phyloP scores from a whole-genome alignment of 1,140 invertebrate species.

The Zaprionus lachaisei region DNA sequence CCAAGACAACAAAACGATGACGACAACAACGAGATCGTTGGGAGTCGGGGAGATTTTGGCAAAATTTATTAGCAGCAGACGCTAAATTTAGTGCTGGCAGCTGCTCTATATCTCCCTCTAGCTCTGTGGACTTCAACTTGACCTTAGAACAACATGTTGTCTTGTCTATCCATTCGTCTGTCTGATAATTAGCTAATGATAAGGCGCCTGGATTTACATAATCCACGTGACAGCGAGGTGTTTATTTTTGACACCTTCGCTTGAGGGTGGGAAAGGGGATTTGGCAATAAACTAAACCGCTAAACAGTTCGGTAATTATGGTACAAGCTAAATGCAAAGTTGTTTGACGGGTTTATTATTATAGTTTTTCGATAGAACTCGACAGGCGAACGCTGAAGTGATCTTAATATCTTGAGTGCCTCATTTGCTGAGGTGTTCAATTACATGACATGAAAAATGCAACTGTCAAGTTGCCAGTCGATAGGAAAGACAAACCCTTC shows the following conservation, averaged over 20 bases:
- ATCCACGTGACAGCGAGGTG: slow-evolving; percentile 46
- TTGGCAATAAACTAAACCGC: neutral
- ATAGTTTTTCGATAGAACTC: slow-evolving; percentile 4
- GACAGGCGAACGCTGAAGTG: slow-evolving; percentile 30
- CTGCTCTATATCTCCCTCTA: slow-evolving; percentile 12
- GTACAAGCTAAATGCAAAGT: neutral
- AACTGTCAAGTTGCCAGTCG: slow-evolving; percentile 50
- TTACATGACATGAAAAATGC: slow-evolving; percentile 70
- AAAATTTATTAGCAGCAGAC: slow-evolving; percentile 61
- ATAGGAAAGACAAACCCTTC: slow-evolving; percentile 29
- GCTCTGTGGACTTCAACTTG: slow-evolving; percentile 54
- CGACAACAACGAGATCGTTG: slow-evolving; percentile 49
- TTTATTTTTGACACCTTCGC: slow-evolving; percentile 56
- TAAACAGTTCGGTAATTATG: neutral
- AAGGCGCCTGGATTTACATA: slow-evolving; percentile 67
- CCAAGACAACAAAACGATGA: slow-evolving; percentile 35
- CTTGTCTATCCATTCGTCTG: neutral
- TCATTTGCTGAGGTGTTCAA: slow-evolving; percentile 64
- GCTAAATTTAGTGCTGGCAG: slow-evolving; percentile 27
- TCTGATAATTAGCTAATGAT: slow-evolving; percentile 53
- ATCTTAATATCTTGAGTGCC: slow-evolving; percentile 46
- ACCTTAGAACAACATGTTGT: slow-evolving; percentile 39
- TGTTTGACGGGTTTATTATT: neutral
- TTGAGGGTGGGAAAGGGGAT: slow-evolving; percentile 37
- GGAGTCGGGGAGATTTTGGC: slow-evolving; percentile 13